Base-by-base conservation (phyloP, 2,888 invertebrate species). In the Eupsilia transversa region DNA sequence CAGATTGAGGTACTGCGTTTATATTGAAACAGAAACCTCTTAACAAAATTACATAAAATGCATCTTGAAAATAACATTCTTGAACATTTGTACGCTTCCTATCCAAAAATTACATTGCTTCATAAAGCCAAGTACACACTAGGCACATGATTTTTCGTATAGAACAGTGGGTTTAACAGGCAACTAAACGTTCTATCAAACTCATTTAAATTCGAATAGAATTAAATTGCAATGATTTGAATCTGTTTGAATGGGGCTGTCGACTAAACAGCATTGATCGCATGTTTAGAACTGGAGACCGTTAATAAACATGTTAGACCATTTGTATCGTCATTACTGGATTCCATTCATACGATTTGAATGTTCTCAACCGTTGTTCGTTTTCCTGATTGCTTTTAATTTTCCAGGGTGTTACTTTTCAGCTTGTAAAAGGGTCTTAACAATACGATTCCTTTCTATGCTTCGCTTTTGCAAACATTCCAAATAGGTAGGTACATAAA, bases 11-110 rank as follows among this genome's bases (percentile, higher is more conserved):
- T 23, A 4, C 20, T 38, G 1, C 20, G 0, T 43, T 10, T 72
- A 35, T 63, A 63, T 61, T 61, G 3, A 66, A 72, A 38, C 4
- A 12, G 35, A 0, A 60, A 66, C 46, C 20, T 72, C 57, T 60
- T 23, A 63, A 56, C n/a, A 63, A 56, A 72, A 61, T 77, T 43
- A 56, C 14, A 0, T 66, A 61, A 72, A 78, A 30, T 71, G 60
- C 49, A 35, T 52, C 27, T 46, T 33, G 33, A 30, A 60, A 60
- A 38, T 35, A 57, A 66, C 6, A 67, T 41, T 49, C 23, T 23
- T 43, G 14, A 27, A 12, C 5, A 12, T 14, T 35, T 54, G 9
- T 9, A 30, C 30, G 20, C 27, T 72, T 61, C 20, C 10, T n/a
- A 20, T 38, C 10, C 46, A 27, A 61, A 74, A 59, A 59, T 0